These are phyloP conservation scores for Cryptus armator DNA, from an alignment of 2,888 invertebrate genomes.

Conservation along the genomic window DNA sequence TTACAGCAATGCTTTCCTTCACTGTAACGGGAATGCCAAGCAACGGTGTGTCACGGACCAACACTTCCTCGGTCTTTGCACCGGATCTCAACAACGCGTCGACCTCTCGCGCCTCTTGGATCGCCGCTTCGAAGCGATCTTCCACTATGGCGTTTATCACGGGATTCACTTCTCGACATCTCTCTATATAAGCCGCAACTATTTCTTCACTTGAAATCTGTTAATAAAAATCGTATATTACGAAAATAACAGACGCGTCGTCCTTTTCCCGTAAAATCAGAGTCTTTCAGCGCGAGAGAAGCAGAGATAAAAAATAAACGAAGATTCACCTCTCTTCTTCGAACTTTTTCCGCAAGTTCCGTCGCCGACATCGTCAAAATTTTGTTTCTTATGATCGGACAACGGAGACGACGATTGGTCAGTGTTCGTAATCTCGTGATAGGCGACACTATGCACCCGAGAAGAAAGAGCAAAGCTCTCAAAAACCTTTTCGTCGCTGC, in stretches of 20 bases:
- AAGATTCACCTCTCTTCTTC: conserved; percentile 88
- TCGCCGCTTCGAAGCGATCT: conserved; percentile 88
- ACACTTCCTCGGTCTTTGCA: conserved; percentile 81
- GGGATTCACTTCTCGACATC: conserved; percentile 89
- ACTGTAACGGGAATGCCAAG: conserved; percentile 93
- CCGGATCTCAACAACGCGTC: conserved; percentile 84
- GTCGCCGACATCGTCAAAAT: conserved; percentile 90
- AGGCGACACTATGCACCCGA: conserved; percentile 71
- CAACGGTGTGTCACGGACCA: conserved; percentile 88
- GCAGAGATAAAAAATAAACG: not conserved
- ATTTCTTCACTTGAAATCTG: conserved; percentile 88
- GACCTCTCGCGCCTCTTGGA: conserved; percentile 88
- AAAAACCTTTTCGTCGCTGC: conserved; percentile 61
- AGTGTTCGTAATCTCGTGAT: conserved; percentile 67
- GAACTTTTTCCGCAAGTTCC: conserved; percentile 90
- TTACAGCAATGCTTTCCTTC: conserved; percentile 92
- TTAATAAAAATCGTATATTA: conserved; percentile 39
- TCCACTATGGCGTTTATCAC: conserved; percentile 90
- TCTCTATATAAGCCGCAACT: conserved; percentile 87
- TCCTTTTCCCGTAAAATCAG: too few species aligned
- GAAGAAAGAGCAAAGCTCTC: conserved; percentile 65
- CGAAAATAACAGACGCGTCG: too few species aligned
- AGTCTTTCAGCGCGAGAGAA: not conserved
- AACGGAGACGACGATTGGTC: conserved; percentile 70
- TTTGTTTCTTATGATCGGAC: conserved; percentile 89